Conservation (phyloP, 2,888 invertebrate genomes). For the Noctua comes region DNA sequence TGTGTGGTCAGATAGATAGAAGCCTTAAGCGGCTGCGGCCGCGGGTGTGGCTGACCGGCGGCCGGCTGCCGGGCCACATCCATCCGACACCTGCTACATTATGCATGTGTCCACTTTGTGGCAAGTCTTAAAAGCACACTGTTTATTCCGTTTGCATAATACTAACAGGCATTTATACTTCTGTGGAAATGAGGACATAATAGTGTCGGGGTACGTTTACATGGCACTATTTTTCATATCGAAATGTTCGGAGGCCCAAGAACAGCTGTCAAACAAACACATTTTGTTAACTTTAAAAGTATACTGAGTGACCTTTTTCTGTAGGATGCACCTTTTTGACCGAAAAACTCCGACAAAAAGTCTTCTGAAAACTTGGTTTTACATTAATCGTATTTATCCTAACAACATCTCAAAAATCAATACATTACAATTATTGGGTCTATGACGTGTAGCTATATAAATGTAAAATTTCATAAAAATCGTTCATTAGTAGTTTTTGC, state of each 20-base stretch:
- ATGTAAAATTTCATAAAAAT: not conserved
- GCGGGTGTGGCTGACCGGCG: slow-evolving; percentile 39
- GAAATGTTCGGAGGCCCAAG: not conserved
- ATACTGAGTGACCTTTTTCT: not conserved
- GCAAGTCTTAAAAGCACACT: slow-evolving; percentile 32
- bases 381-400: not conserved
- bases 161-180: slow-evolving; percentile 17
- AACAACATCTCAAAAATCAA: too few species aligned
- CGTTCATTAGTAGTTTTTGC: not conserved
- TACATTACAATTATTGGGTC: not conserved
- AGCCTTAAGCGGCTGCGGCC: slow-evolving; percentile 30
- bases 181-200: slow-evolving; percentile 14
- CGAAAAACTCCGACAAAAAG: not conserved
- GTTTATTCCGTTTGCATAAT: slow-evolving; percentile 35
- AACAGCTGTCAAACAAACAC: not conserved
- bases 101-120: slow-evolving; percentile 59
- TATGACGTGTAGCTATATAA: not conserved
- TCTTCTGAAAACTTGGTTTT: not conserved
- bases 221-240: not conserved
- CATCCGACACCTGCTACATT: slow-evolving; percentile 63
- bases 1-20: not conserved
- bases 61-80: slow-evolving; percentile 42
- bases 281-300: not conserved
- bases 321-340: not conserved
- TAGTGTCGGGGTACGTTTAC: not conserved